Evolutionary conservation across 2,113 vertebrate genomes (phyloP).

Genomic region (Sylvietta virens): DNA sequence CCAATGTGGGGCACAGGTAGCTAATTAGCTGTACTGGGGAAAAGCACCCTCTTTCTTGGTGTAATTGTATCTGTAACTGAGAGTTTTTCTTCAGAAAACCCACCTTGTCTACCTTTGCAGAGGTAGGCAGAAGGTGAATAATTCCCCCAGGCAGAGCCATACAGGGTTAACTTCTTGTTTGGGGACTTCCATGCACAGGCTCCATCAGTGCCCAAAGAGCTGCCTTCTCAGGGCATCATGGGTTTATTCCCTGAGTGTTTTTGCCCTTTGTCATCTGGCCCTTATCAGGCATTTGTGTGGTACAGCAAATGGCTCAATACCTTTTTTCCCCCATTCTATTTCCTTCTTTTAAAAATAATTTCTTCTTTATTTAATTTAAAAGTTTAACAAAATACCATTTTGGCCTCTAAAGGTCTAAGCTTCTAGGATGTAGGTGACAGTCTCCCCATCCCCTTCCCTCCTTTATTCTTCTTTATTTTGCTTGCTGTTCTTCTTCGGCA

Average conservation of each 20-base stretch:
- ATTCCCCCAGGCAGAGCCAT: neutral
- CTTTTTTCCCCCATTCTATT: fast-evolving
- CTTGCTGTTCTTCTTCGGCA: neutral
- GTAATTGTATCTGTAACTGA: neutral
- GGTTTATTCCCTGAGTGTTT: neutral
- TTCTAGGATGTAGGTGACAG: neutral
- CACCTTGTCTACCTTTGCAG: neutral
- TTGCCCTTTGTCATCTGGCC: neutral
- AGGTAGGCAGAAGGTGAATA: neutral
- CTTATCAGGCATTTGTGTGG: neutral
- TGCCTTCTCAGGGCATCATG: neutral
- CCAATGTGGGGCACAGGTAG: neutral
- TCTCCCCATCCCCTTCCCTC: neutral
- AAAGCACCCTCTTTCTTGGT: neutral
- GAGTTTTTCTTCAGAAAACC: neutral
- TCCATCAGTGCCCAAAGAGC: neutral
- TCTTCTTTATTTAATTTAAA: neutral
- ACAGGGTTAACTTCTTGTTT: neutral
- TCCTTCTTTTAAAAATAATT: neutral
- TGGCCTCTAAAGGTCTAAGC: neutral
- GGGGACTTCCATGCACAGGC: neutral
- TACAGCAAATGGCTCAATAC: neutral
- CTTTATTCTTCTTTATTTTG: neutral
- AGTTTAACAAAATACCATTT: neutral
- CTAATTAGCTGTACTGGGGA: neutral